A percentile compares a stretch with the other conserved stretches of the same genome.
These are phyloP conservation scores for Megalops cyprinoides DNA, from an alignment of 2,797 vertebrate genomes.

Conservation along the genomic window DNA sequence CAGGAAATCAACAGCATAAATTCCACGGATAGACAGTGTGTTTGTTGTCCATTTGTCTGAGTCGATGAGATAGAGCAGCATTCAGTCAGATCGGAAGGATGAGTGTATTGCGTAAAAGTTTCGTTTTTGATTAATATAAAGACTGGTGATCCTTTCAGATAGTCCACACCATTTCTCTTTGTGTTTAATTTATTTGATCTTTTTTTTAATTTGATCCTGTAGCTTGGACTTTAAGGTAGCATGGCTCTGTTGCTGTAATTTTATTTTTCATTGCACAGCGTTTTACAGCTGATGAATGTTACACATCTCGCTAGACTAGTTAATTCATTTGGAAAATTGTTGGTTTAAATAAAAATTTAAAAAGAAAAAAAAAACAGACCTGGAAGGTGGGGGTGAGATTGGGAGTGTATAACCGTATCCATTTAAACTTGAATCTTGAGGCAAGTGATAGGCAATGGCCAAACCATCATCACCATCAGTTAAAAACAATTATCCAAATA, in stretches of 20 bases:
- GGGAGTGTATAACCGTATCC: slow-evolving; percentile 62
- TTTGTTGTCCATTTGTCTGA: no score
- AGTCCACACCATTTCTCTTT: slow-evolving; percentile 48
- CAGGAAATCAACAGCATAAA: no score
- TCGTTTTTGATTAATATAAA: slow-evolving; percentile 70
- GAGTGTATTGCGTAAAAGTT: no score
- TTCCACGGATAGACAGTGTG: no score
- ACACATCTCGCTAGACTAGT: slow-evolving; percentile 87
- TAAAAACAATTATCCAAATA: no score
- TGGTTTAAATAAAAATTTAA: slow-evolving; percentile 62
- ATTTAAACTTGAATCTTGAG: slow-evolving; percentile 68
- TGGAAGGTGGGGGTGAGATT: slow-evolving; percentile 87
- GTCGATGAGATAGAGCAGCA: no score
- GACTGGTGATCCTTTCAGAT: slow-evolving; percentile 63
- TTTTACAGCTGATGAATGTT: slow-evolving; percentile 84
- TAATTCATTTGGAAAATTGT: slow-evolving; percentile 83
- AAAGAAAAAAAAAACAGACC: slow-evolving; percentile 74
- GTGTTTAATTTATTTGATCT: slow-evolving; percentile 42
- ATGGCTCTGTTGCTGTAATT: slow-evolving; percentile 85
- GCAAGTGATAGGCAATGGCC: slow-evolving; percentile 68
- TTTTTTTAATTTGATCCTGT: slow-evolving; percentile 76
- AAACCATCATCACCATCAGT: slow-evolving; percentile 58
- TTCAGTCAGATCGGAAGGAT: no score
- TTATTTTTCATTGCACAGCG: slow-evolving; percentile 79
- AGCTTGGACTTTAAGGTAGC: slow-evolving; percentile 95